Evolutionary conservation across 2,888 invertebrate species (phyloP).

Genomic region (Eristalinus sepulchralis): DNA sequence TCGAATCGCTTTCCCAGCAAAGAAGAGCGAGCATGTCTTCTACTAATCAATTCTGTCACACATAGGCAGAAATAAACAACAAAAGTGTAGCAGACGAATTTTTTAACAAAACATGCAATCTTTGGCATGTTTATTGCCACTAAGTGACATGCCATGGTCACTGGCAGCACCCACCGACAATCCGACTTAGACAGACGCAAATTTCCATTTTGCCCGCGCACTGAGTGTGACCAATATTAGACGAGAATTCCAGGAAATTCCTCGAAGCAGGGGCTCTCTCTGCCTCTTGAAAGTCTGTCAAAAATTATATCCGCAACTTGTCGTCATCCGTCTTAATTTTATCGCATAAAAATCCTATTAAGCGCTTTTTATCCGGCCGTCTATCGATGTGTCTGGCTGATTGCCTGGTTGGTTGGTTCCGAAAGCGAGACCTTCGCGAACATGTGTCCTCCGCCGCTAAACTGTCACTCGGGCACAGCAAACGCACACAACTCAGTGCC

Average conservation of each 20-base stretch:
- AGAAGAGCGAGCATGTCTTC: too few species aligned
- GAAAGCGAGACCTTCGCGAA: conserved; percentile 55
- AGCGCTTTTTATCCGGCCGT: conserved; percentile 53
- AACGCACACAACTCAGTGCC: conserved; percentile 39
- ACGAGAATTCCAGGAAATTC: conserved; percentile 50
- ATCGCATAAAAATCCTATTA: conserved; percentile 71
- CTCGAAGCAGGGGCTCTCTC: conserved; percentile 3
- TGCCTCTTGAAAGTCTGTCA: conserved; percentile 45
- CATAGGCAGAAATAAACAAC: too few species aligned
- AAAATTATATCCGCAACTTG: conserved; percentile 67
- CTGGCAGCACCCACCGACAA: neutral
- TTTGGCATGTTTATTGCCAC: neutral
- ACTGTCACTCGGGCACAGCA: conserved; percentile 23
- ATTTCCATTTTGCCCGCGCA: neutral
- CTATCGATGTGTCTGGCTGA: conserved; percentile 38
- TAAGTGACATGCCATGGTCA: neutral
- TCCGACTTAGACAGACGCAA: neutral
- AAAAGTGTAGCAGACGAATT: neutral
- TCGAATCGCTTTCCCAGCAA: too few species aligned
- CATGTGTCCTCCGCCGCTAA: conserved; percentile 60
- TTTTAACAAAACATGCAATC: neutral
- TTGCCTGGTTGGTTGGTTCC: conserved; percentile 41
- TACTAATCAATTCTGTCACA: too few species aligned
- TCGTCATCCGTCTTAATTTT: conserved; percentile 71
- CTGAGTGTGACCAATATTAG: neutral